A percentile compares a stretch with the other conserved stretches of the same genome.
Conservation (phyloP, 2,113 vertebrate species). For the Hippotragus niger region DNA sequence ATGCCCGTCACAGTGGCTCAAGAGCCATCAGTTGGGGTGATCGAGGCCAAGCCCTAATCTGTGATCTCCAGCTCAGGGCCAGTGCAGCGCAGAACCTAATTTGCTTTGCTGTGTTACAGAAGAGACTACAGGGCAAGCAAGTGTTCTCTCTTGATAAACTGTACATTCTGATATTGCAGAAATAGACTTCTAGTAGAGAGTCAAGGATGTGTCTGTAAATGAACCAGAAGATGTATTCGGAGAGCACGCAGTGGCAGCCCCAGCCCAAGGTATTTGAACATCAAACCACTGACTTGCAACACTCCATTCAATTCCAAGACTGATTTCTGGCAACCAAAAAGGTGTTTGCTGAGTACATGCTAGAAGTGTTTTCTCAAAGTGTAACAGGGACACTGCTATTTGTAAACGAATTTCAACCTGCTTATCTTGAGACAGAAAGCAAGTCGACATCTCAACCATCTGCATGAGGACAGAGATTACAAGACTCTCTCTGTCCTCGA, state of each 20-base stretch:
- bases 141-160: constrained; percentile 3
- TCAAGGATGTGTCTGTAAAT: not conserved
- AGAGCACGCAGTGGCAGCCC: constrained; percentile 23
- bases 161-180: constrained; percentile 40
- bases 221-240: constrained; percentile 40
- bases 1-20: constrained; percentile 53
- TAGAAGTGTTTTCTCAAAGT: not conserved
- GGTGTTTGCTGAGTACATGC: not conserved
- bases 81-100: rapidly evolving
- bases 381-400: not conserved
- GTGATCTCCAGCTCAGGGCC: not conserved
- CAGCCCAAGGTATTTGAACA: not conserved
- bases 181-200: not conserved
- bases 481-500: not conserved
- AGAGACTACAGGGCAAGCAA: not conserved
- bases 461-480: not conserved
- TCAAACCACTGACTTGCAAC: not conserved
- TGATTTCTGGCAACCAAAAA: not conserved
- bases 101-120: not conserved
- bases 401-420: not conserved
- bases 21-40: constrained; percentile 43
- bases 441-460: not conserved
- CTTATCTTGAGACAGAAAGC: not conserved
- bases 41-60: not conserved
- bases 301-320: not conserved